Percentiles rank a stretch among this genome's conserved stretches.
Evolutionary conservation across 2,113 vertebrate species (phyloP).

Genomic region (Prietella phreatophila): DNA sequence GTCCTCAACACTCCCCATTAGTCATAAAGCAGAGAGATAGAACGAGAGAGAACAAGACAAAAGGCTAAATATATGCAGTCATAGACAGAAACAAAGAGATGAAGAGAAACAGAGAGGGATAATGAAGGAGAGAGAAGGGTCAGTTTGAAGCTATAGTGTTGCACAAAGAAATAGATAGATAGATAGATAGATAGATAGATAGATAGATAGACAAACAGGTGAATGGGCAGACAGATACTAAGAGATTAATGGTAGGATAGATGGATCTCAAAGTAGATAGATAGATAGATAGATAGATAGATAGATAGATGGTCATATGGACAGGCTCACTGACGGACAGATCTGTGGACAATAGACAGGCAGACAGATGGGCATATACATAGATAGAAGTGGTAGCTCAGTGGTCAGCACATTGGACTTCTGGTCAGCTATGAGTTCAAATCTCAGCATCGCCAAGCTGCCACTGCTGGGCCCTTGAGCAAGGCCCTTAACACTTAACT

Average conservation of each 20-base stretch:
- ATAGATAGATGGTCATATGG: neutral
- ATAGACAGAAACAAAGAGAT: conserved; percentile 1
- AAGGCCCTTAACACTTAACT: no score
- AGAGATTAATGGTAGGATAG: no score
- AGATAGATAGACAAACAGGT: neutral
- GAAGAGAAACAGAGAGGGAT: conserved; percentile 15
- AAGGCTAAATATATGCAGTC: neutral
- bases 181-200: neutral
- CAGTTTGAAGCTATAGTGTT: neutral
- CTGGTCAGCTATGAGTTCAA: no score
- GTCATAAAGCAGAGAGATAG: conserved; percentile 28
- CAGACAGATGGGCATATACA: neutral
- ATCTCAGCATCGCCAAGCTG: no score
- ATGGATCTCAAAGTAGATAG: neutral
- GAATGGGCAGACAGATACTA: no score
- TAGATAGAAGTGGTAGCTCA: neutral
- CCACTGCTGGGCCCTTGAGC: no score
- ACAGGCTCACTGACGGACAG: no score
- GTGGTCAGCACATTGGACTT: no score
- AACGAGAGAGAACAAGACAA: conserved; percentile 17
- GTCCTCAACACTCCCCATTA: conserved; percentile 19
- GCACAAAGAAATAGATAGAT: neutral
- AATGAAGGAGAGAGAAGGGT: neutral
- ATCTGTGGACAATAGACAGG: neutral
- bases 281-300: neutral